Base-by-base conservation (phyloP, 2,113 vertebrate genomes). In the Nothoprocta pentlandii region DNA sequence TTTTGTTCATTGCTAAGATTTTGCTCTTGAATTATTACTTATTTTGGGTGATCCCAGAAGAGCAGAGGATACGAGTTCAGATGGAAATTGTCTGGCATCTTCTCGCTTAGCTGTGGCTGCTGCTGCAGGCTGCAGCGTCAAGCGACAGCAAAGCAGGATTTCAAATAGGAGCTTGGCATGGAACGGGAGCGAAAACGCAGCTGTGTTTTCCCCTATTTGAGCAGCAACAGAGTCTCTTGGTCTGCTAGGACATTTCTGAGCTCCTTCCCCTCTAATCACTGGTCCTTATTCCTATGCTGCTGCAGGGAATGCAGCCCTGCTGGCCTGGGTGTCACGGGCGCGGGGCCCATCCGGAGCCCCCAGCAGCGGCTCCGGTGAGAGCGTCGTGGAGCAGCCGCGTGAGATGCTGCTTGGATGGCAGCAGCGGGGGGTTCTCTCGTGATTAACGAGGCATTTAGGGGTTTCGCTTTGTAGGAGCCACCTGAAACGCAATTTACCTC, bases 401-500 rank as follows among this genome's bases (percentile, higher is more conserved):
- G 92, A 93, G 92, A 93, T 79, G 87, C 71, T 75, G 77, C 34
- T 58, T 79, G 54, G 53, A 66, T 53, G 71, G 82, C 77, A 81
- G 47, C 89, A 92, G 91, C 94, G 44, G 62, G 94, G 49, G 20
- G 85, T 95, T 87, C 95, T 92, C 82, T 88, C 85, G 34, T 94
- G 89, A 95, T 92, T 97, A 91, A 96, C 93, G 95, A 96, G 90
- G 76, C 80, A 32, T 71, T 86, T 51, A 66, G 80, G 58, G 56
- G 19, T 91, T 92, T 66, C 51, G 63, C 67, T 97, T 92, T 92
- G 79, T 85, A 94, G 89, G 56, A 96, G 92, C 81, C 96, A 95
- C 93, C 94, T 96, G 94, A 85, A 90, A 90, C 77, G 73, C 79
- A 73, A 74, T 85, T 92, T 83, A 80, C 61, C 67, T 82, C 3